phyloP scores from a whole-genome alignment of 1,140 invertebrate genomes.

The Cherax destructor region DNA sequence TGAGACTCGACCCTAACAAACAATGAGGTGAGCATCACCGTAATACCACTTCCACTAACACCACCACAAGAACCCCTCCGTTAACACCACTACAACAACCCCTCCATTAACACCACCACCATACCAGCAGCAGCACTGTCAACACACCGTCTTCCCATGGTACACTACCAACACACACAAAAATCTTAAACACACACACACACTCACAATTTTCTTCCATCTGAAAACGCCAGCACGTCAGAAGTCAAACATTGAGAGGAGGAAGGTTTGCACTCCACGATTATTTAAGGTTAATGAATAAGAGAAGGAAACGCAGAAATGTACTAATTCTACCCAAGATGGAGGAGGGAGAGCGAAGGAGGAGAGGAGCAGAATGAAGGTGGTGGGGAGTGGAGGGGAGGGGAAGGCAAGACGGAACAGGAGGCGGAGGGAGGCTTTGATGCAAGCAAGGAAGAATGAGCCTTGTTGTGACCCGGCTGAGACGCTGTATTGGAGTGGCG shows the following conservation, averaged over 20 bases:
- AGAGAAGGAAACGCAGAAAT: not conserved
- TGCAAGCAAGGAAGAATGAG: not conserved
- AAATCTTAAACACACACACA: not conserved
- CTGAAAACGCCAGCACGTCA: not conserved
- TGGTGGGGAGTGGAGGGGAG: not conserved
- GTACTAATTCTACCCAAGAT: not conserved
- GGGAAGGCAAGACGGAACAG: not conserved
- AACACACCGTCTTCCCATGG: too few relatives aligned
- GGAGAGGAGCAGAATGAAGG: not conserved
- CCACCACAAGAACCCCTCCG: too few relatives aligned
- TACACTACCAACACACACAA: not conserved
- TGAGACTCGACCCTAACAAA: too few relatives aligned
- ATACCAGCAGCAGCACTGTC: not conserved
- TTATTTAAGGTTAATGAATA: not conserved
- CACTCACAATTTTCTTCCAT: not conserved
- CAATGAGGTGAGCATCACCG: too few relatives aligned
- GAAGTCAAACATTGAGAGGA: not conserved
- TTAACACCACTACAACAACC: not conserved
- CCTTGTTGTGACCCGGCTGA: not conserved
- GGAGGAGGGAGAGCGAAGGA: slow-evolving; percentile 3
- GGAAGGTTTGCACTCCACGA: not conserved
- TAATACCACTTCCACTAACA: too few relatives aligned
- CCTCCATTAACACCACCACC: not conserved
- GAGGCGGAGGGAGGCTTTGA: not conserved
- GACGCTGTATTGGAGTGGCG: slow-evolving; percentile 32